These are phyloP conservation scores for Sepioteuthis lessoniana DNA, from an alignment of 2,888 invertebrate species.

Conservation along the genomic window DNA sequence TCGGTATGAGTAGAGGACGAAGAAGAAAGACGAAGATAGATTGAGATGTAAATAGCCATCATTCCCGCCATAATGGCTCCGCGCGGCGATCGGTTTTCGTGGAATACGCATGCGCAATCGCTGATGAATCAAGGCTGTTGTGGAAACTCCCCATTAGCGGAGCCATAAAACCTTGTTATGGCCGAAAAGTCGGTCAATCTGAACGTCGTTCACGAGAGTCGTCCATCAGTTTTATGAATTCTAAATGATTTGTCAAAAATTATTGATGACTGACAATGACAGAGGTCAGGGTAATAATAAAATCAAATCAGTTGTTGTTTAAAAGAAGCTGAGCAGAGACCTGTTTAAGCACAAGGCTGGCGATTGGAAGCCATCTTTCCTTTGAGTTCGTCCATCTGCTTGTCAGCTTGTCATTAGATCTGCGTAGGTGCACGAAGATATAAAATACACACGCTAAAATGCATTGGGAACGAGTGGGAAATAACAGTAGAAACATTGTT, in stretches of 20 bases:
- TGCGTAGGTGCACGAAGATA: not conserved
- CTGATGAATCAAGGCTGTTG: not conserved
- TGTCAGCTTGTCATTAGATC: not conserved
- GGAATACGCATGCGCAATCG: not conserved
- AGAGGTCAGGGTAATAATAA: not conserved
- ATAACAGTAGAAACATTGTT: not conserved
- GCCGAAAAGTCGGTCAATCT: not conserved
- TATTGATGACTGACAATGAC: not conserved
- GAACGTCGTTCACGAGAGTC: not conserved
- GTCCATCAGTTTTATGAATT: not conserved
- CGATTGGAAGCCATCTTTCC: not conserved
- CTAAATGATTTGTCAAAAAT: constrained; percentile 12
- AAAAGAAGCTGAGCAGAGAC: not conserved
- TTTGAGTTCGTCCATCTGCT: not conserved
- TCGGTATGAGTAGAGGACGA: not conserved
- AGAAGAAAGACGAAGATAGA: not conserved
- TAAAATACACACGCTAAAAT: not conserved
- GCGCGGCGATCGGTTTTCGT: not conserved
- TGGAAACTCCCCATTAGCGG: not conserved
- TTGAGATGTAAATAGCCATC: not conserved
- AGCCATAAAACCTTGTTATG: not conserved
- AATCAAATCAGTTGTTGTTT: constrained; percentile 13
- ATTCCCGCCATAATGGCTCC: not conserved
- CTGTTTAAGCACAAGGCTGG: not conserved
- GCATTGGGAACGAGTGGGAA: not conserved